Evolutionary conservation across 2,888 invertebrate species (phyloP).

Genomic region (Apamea sordens): DNA sequence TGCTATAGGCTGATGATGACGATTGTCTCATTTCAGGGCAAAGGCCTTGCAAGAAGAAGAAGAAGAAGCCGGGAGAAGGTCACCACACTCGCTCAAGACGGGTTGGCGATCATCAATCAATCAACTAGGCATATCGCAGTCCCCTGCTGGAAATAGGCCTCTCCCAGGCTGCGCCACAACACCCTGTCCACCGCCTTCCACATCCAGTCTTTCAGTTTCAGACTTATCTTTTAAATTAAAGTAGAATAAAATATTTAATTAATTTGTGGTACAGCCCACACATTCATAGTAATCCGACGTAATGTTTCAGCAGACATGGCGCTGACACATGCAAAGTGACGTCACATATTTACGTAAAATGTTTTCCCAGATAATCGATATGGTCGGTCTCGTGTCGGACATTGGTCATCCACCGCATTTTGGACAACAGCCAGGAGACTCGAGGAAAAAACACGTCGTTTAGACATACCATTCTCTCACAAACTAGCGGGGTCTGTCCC

Average conservation of each 20-base stretch:
- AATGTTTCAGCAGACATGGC: slow-evolving; percentile 3
- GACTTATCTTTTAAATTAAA: neutral
- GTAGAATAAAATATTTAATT: neutral
- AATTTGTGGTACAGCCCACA: neutral
- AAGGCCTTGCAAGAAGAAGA: neutral
- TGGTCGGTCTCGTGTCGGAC: slow-evolving; percentile 49
- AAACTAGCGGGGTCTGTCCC: slow-evolving; percentile 46
- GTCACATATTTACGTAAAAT: slow-evolving; percentile 42
- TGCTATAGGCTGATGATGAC: too few relatives aligned
- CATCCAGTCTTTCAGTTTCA: neutral
- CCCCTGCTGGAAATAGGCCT: too few relatives aligned
- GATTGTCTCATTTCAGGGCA: too few relatives aligned
- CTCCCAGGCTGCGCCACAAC: neutral
- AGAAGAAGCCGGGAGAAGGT: neutral
- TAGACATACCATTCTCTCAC: slow-evolving; percentile 28
- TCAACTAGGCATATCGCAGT: neutral
- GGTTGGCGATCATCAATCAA: neutral
- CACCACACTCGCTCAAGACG: neutral
- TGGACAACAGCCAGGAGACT: slow-evolving; percentile 51
- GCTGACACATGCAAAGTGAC: slow-evolving; percentile 28
- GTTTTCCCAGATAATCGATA: slow-evolving; percentile 42
- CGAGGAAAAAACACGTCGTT: slow-evolving; percentile 59
- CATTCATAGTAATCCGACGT: neutral
- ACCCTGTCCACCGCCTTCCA: neutral
- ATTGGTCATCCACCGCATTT: slow-evolving; percentile 56